Evolutionary conservation across 2,797 vertebrate genomes (phyloP).

Genomic region (Liparis tanakae): DNA sequence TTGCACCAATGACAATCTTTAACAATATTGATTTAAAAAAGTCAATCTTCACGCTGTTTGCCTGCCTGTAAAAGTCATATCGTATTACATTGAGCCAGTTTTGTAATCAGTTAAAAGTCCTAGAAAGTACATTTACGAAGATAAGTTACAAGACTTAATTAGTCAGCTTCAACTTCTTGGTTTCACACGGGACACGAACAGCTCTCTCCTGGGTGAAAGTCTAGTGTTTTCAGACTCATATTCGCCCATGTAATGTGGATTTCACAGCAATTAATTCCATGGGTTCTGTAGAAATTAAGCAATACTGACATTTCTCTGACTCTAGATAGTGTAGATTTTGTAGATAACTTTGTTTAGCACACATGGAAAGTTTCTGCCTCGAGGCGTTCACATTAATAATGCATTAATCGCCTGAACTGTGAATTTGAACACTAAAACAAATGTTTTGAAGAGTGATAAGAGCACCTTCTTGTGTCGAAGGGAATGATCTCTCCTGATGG

Average conservation of each 20-base stretch:
- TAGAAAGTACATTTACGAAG: not conserved
- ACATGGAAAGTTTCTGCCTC: slow-evolving; percentile 29
- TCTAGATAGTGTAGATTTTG: slow-evolving; percentile 32
- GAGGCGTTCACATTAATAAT: slow-evolving; percentile 40
- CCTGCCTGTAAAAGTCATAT: not conserved
- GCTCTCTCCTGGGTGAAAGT: not conserved
- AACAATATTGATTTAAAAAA: not conserved
- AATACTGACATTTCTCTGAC: slow-evolving; percentile 18
- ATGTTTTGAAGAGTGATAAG: slow-evolving; percentile 43
- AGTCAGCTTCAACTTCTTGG: not conserved
- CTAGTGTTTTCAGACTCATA: not conserved
- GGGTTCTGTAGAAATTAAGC: not conserved
- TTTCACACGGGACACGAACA: not conserved
- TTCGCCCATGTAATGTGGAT: not conserved
- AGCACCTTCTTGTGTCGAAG: slow-evolving; percentile 22
- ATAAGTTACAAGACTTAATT: not conserved
- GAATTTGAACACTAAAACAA: slow-evolving; percentile 24
- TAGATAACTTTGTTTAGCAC: slow-evolving; percentile 46
- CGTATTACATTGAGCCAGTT: not conserved
- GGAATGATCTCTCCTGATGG: slow-evolving; percentile 44
- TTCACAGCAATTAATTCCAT: not conserved
- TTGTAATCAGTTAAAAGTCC: not conserved
- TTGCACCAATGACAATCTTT: not conserved
- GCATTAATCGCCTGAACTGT: slow-evolving; percentile 15
- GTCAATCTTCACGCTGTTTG: not conserved